These are phyloP conservation scores for Copidosoma floridanum DNA, from an alignment of 1,140 invertebrate genomes.

Conservation along the genomic window DNA sequence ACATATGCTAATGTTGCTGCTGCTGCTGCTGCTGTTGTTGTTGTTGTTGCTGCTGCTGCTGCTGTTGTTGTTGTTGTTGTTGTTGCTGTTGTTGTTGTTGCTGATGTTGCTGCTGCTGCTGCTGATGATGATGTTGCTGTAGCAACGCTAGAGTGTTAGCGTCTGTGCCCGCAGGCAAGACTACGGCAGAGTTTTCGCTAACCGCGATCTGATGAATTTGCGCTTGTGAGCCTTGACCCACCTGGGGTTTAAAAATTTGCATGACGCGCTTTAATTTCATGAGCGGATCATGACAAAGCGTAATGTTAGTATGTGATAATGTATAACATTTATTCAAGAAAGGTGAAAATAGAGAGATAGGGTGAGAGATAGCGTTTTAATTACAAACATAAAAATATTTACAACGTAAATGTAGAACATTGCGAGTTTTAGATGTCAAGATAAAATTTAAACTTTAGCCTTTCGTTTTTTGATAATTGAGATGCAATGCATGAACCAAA, in stretches of 20 bases:
- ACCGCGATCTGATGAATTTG: constrained; percentile 54
- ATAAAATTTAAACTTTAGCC: no score
- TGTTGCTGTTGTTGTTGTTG: constrained; percentile 37
- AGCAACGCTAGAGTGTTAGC: constrained; percentile 56
- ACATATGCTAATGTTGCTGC: constrained; percentile 15
- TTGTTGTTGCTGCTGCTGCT: constrained; percentile 42
- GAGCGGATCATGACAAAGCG: neutral
- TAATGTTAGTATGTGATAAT: neutral
- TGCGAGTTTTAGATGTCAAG: no score
- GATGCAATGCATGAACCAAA: no score
- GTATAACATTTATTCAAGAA: neutral
- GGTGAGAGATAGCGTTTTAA: neutral
- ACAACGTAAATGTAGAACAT: no score
- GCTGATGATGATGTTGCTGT: constrained; percentile 50
- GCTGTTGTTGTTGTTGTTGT: constrained; percentile 37
- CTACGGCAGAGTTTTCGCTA: constrained; percentile 56
- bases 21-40: constrained; percentile 44
- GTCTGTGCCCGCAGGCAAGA: constrained; percentile 58
- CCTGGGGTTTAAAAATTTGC: constrained; percentile 40
- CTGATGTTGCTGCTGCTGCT: constrained; percentile 45
- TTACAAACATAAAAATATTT: neutral
- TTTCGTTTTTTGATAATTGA: no score
- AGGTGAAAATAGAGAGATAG: neutral
- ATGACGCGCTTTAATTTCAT: constrained; percentile 20
- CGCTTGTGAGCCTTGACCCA: constrained; percentile 51